phyloP scores from a whole-genome alignment of 2,113 vertebrate genomes.

The Cephalopterus ornatus region DNA sequence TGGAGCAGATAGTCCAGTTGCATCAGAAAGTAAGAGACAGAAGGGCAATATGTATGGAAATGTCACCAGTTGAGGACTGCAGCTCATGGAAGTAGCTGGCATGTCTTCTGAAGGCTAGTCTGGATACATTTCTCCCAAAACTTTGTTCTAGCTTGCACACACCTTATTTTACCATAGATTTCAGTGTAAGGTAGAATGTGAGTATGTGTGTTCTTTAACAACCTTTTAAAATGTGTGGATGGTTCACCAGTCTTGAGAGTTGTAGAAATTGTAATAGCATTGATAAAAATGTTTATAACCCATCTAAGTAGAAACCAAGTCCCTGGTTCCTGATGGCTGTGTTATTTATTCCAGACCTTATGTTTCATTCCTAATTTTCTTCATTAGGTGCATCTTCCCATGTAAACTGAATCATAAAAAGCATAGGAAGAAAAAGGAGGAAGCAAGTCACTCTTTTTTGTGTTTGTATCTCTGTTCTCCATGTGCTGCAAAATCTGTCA shows the following conservation, averaged over 20 bases:
- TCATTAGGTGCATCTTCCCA: background rate
- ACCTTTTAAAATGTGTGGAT: background rate
- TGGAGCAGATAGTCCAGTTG: background rate
- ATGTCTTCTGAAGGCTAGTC: background rate
- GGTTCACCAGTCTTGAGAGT: background rate
- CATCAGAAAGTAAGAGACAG: background rate
- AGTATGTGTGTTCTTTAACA: background rate
- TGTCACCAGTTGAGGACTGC: background rate
- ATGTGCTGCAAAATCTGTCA: rapidly evolving
- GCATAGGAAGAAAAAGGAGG: background rate
- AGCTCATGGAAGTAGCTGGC: background rate
- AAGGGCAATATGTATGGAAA: background rate
- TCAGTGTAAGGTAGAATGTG: background rate
- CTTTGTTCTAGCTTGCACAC: background rate
- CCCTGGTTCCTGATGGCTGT: background rate
- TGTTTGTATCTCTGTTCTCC: background rate
- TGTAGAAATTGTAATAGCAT: background rate
- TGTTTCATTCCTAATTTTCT: background rate
- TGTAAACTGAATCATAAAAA: background rate
- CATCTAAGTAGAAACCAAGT: background rate
- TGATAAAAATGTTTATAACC: background rate
- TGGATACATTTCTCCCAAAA: background rate
- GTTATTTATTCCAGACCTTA: background rate
- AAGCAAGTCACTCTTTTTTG: background rate
- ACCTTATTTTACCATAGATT: background rate